Evolutionary conservation across 2,113 vertebrate genomes (phyloP), one percentile per base, ranked within the genome.

Genomic region (Dolichotis patagonum): DNA sequence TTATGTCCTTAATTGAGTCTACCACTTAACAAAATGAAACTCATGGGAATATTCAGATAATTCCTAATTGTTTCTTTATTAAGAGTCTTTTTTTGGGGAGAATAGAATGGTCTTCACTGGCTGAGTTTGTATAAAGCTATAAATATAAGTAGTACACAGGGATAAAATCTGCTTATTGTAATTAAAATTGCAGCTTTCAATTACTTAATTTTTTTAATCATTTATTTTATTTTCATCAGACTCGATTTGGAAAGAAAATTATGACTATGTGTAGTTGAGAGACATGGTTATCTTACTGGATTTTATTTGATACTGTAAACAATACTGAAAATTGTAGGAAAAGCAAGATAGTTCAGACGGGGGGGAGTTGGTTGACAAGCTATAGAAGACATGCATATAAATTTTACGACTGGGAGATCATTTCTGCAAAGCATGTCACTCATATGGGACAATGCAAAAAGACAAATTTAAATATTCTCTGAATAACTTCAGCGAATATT

Each of bases 341-440:
- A 65, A 28, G 30, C 82, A 82, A 85, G 38, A 46, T 56, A 41
- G 10, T 41, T 71, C 38, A 95, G 38, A 92, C 10, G 19, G 43
- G 13, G 13, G 19, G 54, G 43, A 92, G 30, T 67, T 78, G 65
- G 60, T 9, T 80, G 62, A 87, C 85, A 94, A 92, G 56, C 86
- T 69, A 38, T 12, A 81, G 80, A 90, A 90, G 83, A 91, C 35
- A 81, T 32, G 16, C 28, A 65, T 54, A n/a, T 80, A 83, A 6
- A 71, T 78, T 86, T 86, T 95, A 77, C 28, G 93, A 41, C 3
- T 49, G 5, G 43, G 20, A 41, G 1, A 69, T 62, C 16, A 81
- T 87, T 96, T 97, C 81, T 96, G 24, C 56, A 89, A 91, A 94
- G 49, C 17, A 75, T 85, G 65, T 67, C 52, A 60, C 86, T 95